Percentiles rank a stretch among this genome's conserved stretches.
Conservation (phyloP, 2,888 invertebrate species). For the Conistra vaccinii region DNA sequence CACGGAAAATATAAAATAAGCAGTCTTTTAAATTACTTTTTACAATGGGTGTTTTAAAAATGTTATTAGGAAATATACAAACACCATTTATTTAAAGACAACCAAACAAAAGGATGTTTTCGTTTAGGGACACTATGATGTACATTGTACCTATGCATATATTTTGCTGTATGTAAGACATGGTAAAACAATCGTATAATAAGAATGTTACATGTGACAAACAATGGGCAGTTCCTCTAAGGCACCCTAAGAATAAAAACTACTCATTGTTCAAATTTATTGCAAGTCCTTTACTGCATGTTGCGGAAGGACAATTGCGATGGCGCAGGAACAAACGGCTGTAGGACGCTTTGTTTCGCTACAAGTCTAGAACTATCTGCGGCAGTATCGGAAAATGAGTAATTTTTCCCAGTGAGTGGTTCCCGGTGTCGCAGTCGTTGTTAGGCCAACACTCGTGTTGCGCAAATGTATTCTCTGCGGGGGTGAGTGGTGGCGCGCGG, state of each 20-base stretch:
- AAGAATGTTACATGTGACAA: conserved; percentile 63
- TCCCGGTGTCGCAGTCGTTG: conserved; percentile 87
- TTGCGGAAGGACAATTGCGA: conserved; percentile 63
- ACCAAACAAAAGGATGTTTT: conserved; percentile 49
- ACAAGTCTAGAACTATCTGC: conserved; percentile 68
- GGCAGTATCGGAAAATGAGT: conserved; percentile 83
- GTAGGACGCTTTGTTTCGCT: conserved; percentile 75
- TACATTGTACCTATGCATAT: background rate
- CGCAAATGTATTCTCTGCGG: conserved; percentile 90
- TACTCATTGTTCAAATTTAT: conserved; percentile 81
- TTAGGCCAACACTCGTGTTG: conserved; percentile 89
- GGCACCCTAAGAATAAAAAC: conserved; percentile 82
- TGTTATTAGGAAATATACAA: conserved; percentile 10
- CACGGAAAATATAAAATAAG: conserved; percentile 52
- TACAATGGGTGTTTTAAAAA: conserved; percentile 34
- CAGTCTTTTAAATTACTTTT: conserved; percentile 36
- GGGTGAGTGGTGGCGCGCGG: conserved; percentile 77
- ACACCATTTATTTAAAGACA: conserved; percentile 20
- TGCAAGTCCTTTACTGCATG: conserved; percentile 73
- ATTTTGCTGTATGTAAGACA: background rate
- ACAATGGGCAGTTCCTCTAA: conserved; percentile 71
- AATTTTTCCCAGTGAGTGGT: conserved; percentile 86
- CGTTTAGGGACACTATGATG: conserved; percentile 25
- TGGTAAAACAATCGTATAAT: conserved; percentile 73
- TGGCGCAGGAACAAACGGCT: conserved; percentile 61